Percentiles rank a stretch among this genome's conserved stretches.
phyloP scores from a whole-genome alignment of 2,113 vertebrate genomes.

The Corythornis vintsioides region DNA sequence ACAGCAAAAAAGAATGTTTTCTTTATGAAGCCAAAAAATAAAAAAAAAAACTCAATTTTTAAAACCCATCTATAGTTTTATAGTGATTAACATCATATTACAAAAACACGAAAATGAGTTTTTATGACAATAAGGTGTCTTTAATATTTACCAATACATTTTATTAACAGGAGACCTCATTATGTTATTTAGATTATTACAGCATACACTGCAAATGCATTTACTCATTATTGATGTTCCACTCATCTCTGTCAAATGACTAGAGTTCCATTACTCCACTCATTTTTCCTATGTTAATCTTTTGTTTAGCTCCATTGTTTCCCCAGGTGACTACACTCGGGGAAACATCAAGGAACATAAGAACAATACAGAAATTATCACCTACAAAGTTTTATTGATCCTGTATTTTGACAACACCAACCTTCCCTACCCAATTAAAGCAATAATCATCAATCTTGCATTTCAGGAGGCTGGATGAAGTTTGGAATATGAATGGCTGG shows the following conservation, averaged over 20 bases:
- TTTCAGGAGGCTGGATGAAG: background rate
- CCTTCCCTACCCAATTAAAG: background rate
- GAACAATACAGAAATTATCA: slow-evolving; percentile 23
- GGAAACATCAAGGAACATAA: background rate
- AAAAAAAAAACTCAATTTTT: background rate
- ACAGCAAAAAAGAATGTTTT: background rate
- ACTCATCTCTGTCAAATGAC: slow-evolving; percentile 35
- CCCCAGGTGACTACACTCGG: background rate
- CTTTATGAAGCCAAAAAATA: background rate
- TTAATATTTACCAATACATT: background rate
- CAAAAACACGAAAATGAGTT: background rate
- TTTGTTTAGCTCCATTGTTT: slow-evolving; percentile 27
- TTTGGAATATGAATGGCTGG: background rate
- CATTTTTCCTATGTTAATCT: slow-evolving; percentile 30
- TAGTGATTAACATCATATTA: background rate
- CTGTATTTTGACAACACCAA: background rate
- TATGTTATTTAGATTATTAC: slow-evolving; percentile 34
- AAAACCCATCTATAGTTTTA: background rate
- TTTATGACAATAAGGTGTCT: background rate
- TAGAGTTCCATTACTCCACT: slow-evolving; percentile 38
- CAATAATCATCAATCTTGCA: background rate
- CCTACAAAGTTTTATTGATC: background rate
- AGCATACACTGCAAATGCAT: background rate
- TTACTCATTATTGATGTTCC: slow-evolving; percentile 42
- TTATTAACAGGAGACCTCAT: slow-evolving; percentile 23